Conservation (phyloP, 2,888 invertebrate species). For the Hypolimnas misippus region DNA sequence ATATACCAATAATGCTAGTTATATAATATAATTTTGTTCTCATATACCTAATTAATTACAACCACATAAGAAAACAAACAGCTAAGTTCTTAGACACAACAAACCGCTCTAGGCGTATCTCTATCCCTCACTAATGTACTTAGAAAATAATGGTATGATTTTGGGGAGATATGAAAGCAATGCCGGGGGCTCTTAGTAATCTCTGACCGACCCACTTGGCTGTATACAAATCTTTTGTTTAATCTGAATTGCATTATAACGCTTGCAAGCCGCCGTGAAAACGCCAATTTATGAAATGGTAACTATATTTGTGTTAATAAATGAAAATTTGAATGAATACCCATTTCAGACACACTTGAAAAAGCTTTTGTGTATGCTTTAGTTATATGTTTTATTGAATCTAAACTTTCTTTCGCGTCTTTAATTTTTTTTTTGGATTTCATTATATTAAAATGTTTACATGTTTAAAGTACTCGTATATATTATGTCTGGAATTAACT, state of each 20-base stretch:
- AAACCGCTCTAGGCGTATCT: slow-evolving; percentile 55
- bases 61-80: too few relatives aligned
- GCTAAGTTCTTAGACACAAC: slow-evolving; percentile 43
- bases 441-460: too few relatives aligned
- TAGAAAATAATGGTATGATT: slow-evolving; percentile 70
- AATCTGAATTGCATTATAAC: slow-evolving; percentile 59
- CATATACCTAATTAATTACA: too few relatives aligned
- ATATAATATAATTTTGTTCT: too few relatives aligned
- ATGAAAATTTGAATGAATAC: slow-evolving; percentile 4
- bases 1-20: too few relatives aligned
- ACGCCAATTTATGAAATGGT: slow-evolving; percentile 15
- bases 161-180: slow-evolving; percentile 71
- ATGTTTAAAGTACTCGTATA: too few relatives aligned
- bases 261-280: slow-evolving; percentile 44
- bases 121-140: slow-evolving; percentile 63
- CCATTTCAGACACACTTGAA: background rate
- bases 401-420: too few relatives aligned
- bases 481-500: too few relatives aligned
- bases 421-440: too few relatives aligned
- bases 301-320: slow-evolving; percentile 1
- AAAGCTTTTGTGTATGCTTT: background rate
- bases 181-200: slow-evolving; percentile 61
- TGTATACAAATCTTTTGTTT: slow-evolving; percentile 61
- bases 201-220: slow-evolving; percentile 56
- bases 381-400: background rate